Percentiles rank a stretch among this genome's conserved stretches.
phyloP scores from a whole-genome alignment of 2,113 vertebrate species.

The Procavia capensis region DNA sequence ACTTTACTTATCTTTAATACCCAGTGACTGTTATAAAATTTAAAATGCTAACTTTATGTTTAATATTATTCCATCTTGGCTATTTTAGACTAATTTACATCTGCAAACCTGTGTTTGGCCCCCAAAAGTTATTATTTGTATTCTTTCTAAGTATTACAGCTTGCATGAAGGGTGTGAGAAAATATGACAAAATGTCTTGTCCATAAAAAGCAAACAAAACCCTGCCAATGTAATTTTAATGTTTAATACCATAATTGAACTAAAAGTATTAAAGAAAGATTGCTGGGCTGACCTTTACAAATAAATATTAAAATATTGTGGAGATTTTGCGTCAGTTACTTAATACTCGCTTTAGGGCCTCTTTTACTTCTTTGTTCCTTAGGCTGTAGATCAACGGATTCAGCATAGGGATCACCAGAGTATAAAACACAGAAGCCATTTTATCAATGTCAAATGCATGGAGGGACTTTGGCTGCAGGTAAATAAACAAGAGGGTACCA shows the following conservation, averaged over 20 bases:
- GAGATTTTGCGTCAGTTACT: not conserved
- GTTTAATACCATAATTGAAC: not conserved
- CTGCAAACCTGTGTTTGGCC: not conserved
- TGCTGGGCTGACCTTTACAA: not conserved
- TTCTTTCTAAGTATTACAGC: not conserved
- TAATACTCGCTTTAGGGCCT: constrained; percentile 70
- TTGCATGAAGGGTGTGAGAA: not conserved
- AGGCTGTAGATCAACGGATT: constrained; percentile 75
- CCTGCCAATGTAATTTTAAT: not conserved
- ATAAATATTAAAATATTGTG: not conserved
- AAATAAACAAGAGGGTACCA: constrained; percentile 71
- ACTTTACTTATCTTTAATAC: not conserved
- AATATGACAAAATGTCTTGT: not conserved
- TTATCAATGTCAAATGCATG: constrained; percentile 69
- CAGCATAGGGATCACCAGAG: constrained; percentile 77
- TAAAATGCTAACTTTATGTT: not conserved
- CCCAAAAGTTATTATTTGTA: too few species aligned
- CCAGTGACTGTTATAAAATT: not conserved
- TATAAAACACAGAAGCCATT: constrained; percentile 83
- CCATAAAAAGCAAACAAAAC: not conserved
- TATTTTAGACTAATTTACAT: not conserved
- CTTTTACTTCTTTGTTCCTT: constrained; percentile 81
- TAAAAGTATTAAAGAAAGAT: not conserved
- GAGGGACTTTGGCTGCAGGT: constrained; percentile 71
- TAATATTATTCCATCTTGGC: not conserved